phyloP scores from a whole-genome alignment of 2,797 vertebrate species.

The Champsocephalus gunnari region DNA sequence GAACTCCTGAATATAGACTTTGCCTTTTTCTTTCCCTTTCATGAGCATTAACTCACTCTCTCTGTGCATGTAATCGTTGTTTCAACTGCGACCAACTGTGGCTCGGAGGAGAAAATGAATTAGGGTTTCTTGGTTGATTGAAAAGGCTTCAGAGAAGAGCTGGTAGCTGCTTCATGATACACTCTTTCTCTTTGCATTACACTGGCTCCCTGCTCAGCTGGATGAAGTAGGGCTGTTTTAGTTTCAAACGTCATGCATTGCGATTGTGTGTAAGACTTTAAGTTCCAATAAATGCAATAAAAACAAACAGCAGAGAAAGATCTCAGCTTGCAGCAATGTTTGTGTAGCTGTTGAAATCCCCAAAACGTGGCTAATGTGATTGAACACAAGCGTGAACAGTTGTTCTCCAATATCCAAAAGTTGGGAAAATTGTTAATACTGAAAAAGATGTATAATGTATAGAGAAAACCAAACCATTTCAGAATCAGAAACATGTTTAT shows the following conservation, averaged over 20 bases:
- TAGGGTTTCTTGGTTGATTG: slow-evolving; percentile 74
- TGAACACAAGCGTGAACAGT: slow-evolving; percentile 6
- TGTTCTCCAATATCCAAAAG: slow-evolving; percentile 1
- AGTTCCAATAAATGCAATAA: slow-evolving; percentile 15
- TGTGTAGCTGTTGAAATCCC: slow-evolving; percentile 2
- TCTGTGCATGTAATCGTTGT: slow-evolving; percentile 79
- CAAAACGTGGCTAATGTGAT: slow-evolving; percentile 26
- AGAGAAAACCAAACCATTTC: too few relatives aligned
- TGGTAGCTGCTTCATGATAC: slow-evolving; percentile 65
- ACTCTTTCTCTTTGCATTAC: slow-evolving; percentile 56
- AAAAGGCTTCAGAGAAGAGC: slow-evolving; percentile 72
- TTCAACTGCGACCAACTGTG: slow-evolving; percentile 76
- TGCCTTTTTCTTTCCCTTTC: slow-evolving; percentile 73
- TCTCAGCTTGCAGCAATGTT: slow-evolving; percentile 10
- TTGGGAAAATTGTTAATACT: too few relatives aligned
- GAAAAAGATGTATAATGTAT: too few relatives aligned
- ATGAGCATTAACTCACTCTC: slow-evolving; percentile 79
- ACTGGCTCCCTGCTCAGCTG: slow-evolving; percentile 52
- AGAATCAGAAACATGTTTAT: too few relatives aligned
- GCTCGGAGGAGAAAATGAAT: slow-evolving; percentile 77
- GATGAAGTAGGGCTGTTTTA: slow-evolving; percentile 41
- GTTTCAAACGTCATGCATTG: slow-evolving; percentile 40
- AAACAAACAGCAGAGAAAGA: neutral
- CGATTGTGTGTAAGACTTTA: slow-evolving; percentile 15
- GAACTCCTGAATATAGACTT: slow-evolving; percentile 80